Conservation (phyloP, 2,888 invertebrate genomes). For the Aplocera efformata region DNA sequence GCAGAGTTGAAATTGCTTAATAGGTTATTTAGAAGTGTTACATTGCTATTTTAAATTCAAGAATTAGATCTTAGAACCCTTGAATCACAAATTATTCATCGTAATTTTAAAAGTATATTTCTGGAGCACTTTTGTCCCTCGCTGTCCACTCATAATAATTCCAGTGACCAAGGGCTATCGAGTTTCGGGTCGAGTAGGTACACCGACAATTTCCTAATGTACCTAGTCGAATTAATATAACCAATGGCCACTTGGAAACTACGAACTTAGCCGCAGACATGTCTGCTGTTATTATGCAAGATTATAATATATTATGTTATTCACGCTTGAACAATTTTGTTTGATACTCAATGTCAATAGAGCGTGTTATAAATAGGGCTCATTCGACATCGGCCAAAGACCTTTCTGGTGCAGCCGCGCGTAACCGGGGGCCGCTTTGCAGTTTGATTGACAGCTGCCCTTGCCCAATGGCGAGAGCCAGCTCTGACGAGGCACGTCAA, state of each 20-base stretch:
- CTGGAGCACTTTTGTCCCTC: slow-evolving; percentile 37
- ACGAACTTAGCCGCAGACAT: slow-evolving; percentile 1
- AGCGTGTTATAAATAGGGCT: slow-evolving; percentile 23
- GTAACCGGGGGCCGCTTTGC: slow-evolving; percentile 65
- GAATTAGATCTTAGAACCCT: no score
- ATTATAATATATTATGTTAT: slow-evolving; percentile 4
- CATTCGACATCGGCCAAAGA: slow-evolving; percentile 32
- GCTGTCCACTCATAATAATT: slow-evolving; percentile 48
- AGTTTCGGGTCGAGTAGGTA: slow-evolving; percentile 66
- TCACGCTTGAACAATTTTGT: slow-evolving; percentile 11
- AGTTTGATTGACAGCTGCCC: slow-evolving; percentile 89
- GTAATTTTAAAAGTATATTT: no score
- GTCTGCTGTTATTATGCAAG: not conserved
- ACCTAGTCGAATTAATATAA: slow-evolving; percentile 36
- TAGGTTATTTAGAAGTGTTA: no score
- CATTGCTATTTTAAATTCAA: no score
- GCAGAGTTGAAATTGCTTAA: no score
- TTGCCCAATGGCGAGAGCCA: slow-evolving; percentile 88
- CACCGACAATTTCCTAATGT: slow-evolving; percentile 54
- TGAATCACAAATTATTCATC: no score
- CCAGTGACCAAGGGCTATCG: slow-evolving; percentile 68
- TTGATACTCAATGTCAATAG: slow-evolving; percentile 18
- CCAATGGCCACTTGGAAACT: slow-evolving; percentile 11
- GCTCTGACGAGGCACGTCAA: slow-evolving; percentile 90
- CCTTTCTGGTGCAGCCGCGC: slow-evolving; percentile 47